Evolutionary conservation across 2,113 vertebrate genomes (phyloP), one percentile per base, ranked within the genome.

Genomic region (Hypomesus transpacificus): DNA sequence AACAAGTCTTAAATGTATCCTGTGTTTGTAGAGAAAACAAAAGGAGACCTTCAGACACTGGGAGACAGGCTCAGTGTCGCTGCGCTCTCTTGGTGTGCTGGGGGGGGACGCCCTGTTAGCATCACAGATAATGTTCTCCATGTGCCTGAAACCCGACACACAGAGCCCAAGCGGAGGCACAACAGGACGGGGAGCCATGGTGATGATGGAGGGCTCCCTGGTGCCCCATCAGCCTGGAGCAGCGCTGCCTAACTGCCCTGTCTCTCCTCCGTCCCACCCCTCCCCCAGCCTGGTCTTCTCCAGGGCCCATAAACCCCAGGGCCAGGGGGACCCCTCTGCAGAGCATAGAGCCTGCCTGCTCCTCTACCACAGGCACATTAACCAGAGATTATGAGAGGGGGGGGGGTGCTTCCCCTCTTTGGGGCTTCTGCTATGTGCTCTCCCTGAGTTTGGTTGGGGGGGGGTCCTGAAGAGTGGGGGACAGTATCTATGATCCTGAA

Each of bases 11-110:
- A 77, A 87, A 86, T 83, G 80, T 85, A 75, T 71, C 66, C 68
- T 60, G 69, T 90, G 79, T 90, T 90, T 91, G 74, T 52, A 87
- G 76, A 91, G 86, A 89, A 90, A 90, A 92, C 89, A 89, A 76
- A 80, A 82, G 16, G 17, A 69, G 75, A 77, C 76, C 79, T 78
- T 74, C 74, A 46, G 21, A 73, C 46, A 75, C 69, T 70, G 39
- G 58, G 46, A 14, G 20, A 20, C 50, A 24, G 34, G 71, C 4
- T 68, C 71, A 57, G 17, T 50, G 24, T 64, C 70, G 72, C 67
- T 69, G 8, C 65, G 18, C 76, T 71, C 68, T 11, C 14, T 61
- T 70, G 75, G 78, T 60, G 70, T 67, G 57, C 60, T 56, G 52
- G 3, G 69, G 75, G 59, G 24, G 70, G 80, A 82, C 28, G n/a